These are phyloP conservation scores for Hycleus phaleratus DNA, from an alignment of 1,140 invertebrate genomes.

Conservation along the genomic window DNA sequence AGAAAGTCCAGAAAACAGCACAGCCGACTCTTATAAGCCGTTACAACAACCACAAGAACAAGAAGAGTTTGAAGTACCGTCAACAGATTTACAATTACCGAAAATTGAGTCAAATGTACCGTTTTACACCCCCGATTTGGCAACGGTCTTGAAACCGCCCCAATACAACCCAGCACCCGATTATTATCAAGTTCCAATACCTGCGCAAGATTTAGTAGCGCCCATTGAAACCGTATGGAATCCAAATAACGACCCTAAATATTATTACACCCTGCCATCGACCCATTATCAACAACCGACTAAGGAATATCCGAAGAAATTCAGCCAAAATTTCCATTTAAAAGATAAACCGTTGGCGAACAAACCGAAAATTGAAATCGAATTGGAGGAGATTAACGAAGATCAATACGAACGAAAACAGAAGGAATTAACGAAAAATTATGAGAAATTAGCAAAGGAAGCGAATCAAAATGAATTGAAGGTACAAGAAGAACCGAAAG, in stretches of 20 bases:
- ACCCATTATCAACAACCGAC: conserved; percentile 31
- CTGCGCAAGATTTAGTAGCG: conserved; percentile 31
- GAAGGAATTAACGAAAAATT: conserved; percentile 31
- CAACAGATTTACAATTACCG: conserved; percentile 25
- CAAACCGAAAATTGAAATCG: conserved; percentile 32
- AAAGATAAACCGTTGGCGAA: conserved; percentile 33
- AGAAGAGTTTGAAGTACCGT: conserved; percentile 16
- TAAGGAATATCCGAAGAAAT: conserved; percentile 36
- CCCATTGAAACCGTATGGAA: conserved; percentile 34
- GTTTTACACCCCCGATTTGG: conserved; percentile 29
- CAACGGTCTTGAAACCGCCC: conserved; percentile 25
- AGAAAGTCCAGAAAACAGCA: neutral
- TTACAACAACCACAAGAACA: conserved; percentile 7
- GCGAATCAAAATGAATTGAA: conserved; percentile 33
- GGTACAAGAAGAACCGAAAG: conserved; percentile 9
- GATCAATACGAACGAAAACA: conserved; percentile 27
- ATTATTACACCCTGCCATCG: conserved; percentile 33
- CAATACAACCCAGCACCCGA: conserved; percentile 12
- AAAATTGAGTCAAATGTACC: conserved; percentile 21
- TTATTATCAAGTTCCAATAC: conserved; percentile 32
- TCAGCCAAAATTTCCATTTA: conserved; percentile 32
- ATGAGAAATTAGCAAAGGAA: conserved; percentile 31
- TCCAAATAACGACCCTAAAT: conserved; percentile 36
- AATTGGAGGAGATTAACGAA: conserved; percentile 26
- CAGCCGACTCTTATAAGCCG: conserved; percentile 4